Base-by-base conservation (phyloP, 2,113 vertebrate genomes). In the Centrocercus urophasianus region DNA sequence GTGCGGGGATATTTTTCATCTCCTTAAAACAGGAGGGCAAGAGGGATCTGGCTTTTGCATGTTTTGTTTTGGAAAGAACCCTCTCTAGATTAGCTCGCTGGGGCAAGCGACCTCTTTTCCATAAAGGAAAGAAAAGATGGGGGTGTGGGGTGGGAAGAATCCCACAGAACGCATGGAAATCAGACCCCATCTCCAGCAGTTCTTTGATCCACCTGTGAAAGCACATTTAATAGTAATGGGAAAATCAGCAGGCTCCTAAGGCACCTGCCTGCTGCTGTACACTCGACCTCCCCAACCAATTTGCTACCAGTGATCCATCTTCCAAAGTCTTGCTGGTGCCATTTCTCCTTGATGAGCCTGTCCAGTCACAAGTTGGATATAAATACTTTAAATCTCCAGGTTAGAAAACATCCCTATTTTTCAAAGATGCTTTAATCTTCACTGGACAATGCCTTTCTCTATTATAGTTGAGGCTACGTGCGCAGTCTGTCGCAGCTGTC, bases 71-170 rank as follows among this genome's bases (percentile, higher is more conserved):
- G 83, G 94, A 97, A 96, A 95, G 94, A 97, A 95, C 95, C 95
- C 96, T 95, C 95, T 97, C 96, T 97, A 97, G 96, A 95, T 95
- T 92, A 96, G 93, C 92, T 94, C 90, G 48, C 64, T 95, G 93
- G 90, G 86, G 72, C 86, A 86, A 93, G 80, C 91, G 91, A 83
- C 40, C 77, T 93, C 57, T 93, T 90, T 74, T 92, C 84, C 75
- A 47, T 50, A 7, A 93, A 90, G 64, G 36, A 75, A 73, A 77
- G 9, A 20, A 74, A 38, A 52, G 47, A 54, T 32, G 0, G 21
- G 43, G 56, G 13, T 25, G 45, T 1, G 4, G 83, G 78, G 45
- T 61, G 52, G 78, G 67, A 30, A 82, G 54, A 94, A 88, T 61
- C 45, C 47, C 28, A 40, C 57, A 42, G 90, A 94, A 15, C 43